These are phyloP conservation scores for Gila robusta DNA, from an alignment of 2,797 vertebrate species.

Conservation along the genomic window DNA sequence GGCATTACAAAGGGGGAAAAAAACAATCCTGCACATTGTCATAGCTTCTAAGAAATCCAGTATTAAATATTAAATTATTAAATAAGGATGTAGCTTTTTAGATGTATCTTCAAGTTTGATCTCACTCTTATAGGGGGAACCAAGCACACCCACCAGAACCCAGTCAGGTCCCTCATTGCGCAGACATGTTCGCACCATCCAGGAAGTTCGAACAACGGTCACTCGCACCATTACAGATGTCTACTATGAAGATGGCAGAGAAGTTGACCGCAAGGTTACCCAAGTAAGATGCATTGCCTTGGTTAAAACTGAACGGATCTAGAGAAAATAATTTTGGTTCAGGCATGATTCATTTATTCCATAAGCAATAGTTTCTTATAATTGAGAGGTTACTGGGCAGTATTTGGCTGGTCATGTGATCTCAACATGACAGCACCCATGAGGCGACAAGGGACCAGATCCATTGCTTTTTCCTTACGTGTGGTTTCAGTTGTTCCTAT, in stretches of 20 bases:
- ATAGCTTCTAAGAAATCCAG: background rate
- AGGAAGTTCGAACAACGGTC: slow-evolving; percentile 91
- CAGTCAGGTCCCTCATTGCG: slow-evolving; percentile 76
- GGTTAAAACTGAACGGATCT: background rate
- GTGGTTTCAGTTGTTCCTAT: background rate
- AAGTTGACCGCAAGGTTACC: slow-evolving; percentile 91
- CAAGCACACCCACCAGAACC: slow-evolving; percentile 74
- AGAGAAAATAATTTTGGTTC: background rate
- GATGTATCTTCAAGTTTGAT: background rate
- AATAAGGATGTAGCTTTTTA: background rate
- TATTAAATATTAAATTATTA: background rate
- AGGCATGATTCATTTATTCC: background rate
- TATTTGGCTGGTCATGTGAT: background rate
- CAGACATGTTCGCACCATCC: slow-evolving; percentile 89
- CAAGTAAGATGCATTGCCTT: slow-evolving; percentile 79
- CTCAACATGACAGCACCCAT: background rate
- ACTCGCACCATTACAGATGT: slow-evolving; percentile 95
- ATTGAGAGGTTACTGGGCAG: background rate
- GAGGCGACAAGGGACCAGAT: background rate
- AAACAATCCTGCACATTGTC: background rate
- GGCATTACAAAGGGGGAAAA: background rate
- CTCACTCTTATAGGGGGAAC: slow-evolving; percentile 66
- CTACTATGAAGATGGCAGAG: slow-evolving; percentile 91
- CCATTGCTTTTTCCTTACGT: background rate
- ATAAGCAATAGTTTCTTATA: background rate